phyloP scores from a whole-genome alignment of 2,113 vertebrate species.

The Tragelaphus strepsiceros region DNA sequence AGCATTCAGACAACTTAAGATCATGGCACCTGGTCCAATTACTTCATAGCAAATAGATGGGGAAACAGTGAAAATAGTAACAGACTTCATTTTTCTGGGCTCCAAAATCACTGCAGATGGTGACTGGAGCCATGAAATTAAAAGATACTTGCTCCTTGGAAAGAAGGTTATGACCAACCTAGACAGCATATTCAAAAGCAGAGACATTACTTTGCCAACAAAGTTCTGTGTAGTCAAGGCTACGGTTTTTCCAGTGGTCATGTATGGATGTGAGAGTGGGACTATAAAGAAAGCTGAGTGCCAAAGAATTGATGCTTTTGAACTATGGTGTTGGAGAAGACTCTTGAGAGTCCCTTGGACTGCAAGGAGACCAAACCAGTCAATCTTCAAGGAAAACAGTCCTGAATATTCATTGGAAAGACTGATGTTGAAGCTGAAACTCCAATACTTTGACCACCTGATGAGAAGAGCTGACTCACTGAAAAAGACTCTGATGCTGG shows the following conservation, averaged over 20 bases:
- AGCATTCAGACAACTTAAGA: background rate
- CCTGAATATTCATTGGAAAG: background rate
- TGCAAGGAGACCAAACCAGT: background rate
- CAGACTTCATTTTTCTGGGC: background rate
- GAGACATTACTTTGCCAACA: background rate
- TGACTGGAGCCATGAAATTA: background rate
- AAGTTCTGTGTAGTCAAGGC: background rate
- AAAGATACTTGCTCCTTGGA: background rate
- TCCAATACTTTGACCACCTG: background rate
- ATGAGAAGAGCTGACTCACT: fast-evolving
- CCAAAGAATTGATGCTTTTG: background rate
- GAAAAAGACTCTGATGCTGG: background rate
- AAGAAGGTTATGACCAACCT: background rate
- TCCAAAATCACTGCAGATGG: background rate
- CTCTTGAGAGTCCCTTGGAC: background rate
- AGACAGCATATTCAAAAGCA: background rate
- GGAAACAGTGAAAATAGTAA: background rate
- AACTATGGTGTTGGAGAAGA: background rate
- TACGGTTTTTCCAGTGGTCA: background rate
- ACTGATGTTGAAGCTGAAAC: background rate
- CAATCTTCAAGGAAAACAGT: background rate
- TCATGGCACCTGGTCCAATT: background rate
- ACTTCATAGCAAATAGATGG: background rate
- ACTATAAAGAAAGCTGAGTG: background rate
- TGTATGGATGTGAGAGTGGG: background rate